Percentiles rank a stretch among this genome's conserved stretches.
These are phyloP conservation scores for Athalia circularis DNA, from an alignment of 2,888 invertebrate species.

Conservation along the genomic window DNA sequence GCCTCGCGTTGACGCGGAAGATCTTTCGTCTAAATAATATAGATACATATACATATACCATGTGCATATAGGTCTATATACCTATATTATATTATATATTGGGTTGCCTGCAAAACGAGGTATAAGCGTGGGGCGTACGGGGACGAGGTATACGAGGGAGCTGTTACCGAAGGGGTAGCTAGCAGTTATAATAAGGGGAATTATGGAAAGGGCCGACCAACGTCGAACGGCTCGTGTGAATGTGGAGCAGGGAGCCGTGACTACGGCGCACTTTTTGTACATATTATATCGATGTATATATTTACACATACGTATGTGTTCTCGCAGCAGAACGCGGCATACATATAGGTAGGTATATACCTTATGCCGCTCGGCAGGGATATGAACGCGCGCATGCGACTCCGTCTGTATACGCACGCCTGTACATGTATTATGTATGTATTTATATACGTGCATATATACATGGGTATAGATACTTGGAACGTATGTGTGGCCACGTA, in stretches of 20 bases:
- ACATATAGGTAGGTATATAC: constrained; percentile 1
- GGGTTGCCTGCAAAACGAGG: neutral
- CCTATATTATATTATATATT: neutral
- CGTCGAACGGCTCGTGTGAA: constrained; percentile 17
- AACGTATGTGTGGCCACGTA: no score
- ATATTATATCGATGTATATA: neutral
- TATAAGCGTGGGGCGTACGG: constrained; percentile 5
- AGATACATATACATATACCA: no score
- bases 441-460: neutral
- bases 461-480: no score
- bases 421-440: neutral
- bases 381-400: constrained; percentile 12
- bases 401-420: neutral
- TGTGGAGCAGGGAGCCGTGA: constrained; percentile 37
- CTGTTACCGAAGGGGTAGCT: constrained; percentile 7
- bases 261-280: neutral
- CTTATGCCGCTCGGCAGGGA: neutral
- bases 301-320: neutral
- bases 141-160: neutral
- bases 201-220: constrained; percentile 22
- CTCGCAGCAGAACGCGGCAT: no score
- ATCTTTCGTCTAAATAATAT: no score
- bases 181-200: constrained; percentile 36
- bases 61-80: no score
- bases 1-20: no score